Percentiles rank a stretch among this genome's conserved stretches.
phyloP scores from a whole-genome alignment of 2,888 invertebrate genomes.

The Watsonalla binaria region DNA sequence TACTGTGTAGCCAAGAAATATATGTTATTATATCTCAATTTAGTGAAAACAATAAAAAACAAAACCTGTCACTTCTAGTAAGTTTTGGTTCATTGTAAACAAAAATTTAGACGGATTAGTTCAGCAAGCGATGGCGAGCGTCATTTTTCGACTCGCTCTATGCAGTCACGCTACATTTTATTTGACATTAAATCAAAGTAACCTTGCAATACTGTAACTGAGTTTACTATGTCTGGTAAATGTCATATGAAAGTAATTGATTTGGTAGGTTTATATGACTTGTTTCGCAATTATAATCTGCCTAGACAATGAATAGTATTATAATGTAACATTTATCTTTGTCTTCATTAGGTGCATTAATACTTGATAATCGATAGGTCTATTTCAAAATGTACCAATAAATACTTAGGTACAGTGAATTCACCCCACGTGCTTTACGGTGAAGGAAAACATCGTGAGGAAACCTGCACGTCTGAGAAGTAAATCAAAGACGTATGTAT shows the following conservation, averaged over 20 bases:
- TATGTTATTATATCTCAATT: too few species aligned
- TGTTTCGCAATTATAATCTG: not conserved
- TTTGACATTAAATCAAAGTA: constrained; percentile 24
- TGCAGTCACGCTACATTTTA: constrained; percentile 15
- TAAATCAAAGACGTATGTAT: too few species aligned
- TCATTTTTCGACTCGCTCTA: constrained; percentile 13
- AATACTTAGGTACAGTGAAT: too few species aligned
- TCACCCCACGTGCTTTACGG: too few species aligned
- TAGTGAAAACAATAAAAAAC: too few species aligned
- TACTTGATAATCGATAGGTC: too few species aligned
- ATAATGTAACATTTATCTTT: not conserved
- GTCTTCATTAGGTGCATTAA: too few species aligned
- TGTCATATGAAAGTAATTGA: constrained; percentile 16
- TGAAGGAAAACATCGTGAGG: too few species aligned
- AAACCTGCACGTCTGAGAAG: too few species aligned
- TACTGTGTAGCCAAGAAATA: too few species aligned
- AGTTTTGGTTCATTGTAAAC: not conserved
- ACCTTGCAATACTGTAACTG: constrained; percentile 21
- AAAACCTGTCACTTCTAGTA: not conserved
- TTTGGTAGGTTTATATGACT: not conserved
- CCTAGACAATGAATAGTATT: not conserved
- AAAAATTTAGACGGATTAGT: not conserved
- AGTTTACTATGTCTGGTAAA: constrained; percentile 15
- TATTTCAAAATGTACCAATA: too few species aligned
- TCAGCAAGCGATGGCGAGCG: constrained; percentile 3